These are phyloP conservation scores for Rhopalosiphum padi DNA, from an alignment of 1,140 invertebrate species.

Conservation along the genomic window DNA sequence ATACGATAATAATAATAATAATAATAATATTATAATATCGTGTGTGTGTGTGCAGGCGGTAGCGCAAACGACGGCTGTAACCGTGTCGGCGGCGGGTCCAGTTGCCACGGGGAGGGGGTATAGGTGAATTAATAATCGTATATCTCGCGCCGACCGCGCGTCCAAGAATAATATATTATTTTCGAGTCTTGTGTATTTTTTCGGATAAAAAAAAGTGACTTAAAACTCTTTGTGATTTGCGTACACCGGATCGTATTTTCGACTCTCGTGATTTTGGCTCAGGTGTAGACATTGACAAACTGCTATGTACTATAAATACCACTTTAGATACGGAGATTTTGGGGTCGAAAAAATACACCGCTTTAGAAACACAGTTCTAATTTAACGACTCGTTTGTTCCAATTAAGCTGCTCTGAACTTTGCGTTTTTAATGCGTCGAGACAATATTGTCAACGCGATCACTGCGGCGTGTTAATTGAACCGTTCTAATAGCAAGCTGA, in stretches of 20 bases:
- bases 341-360: slow-evolving; percentile 38
- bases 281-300: slow-evolving; percentile 56
- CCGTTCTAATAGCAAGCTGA: background rate
- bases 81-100: background rate
- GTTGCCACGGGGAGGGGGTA: background rate
- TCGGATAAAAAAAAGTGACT: background rate
- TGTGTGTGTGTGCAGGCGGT: background rate
- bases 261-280: slow-evolving; percentile 48
- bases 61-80: background rate
- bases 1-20: background rate
- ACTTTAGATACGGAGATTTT: slow-evolving; percentile 32
- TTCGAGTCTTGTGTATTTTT: background rate
- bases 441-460: slow-evolving; percentile 17
- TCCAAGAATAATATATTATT: slow-evolving; percentile 31
- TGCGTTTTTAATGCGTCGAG: slow-evolving; percentile 21
- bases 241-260: slow-evolving; percentile 18
- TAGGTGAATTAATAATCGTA: background rate
- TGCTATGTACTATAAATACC: slow-evolving; percentile 47
- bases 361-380: slow-evolving; percentile 45
- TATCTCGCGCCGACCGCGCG: background rate
- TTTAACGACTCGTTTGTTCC: slow-evolving; percentile 58
- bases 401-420: slow-evolving; percentile 45
- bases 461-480: slow-evolving; percentile 18
- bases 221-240: slow-evolving; percentile 28
- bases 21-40: background rate